phyloP scores from a whole-genome alignment of 2,888 invertebrate species.

The Trichogramma dendrolimi region DNA sequence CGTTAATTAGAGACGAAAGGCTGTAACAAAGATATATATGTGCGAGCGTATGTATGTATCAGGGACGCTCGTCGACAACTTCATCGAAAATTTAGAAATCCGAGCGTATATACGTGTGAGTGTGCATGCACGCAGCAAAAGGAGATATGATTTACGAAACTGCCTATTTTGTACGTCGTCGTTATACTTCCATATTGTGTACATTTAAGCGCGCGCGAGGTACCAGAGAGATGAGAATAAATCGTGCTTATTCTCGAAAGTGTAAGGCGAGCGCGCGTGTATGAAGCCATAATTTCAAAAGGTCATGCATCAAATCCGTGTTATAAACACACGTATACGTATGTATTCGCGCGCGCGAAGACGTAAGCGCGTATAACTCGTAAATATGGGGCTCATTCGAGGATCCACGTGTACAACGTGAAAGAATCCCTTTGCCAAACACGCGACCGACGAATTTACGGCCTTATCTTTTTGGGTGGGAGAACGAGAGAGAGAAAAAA shows the following conservation, averaged over 20 bases:
- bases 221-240: neutral
- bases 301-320: slow-evolving; percentile 5
- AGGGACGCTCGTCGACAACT: too few relatives aligned
- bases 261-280: neutral
- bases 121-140: too few relatives aligned
- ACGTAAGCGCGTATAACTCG: neutral
- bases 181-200: too few relatives aligned
- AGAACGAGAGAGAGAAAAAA: slow-evolving; percentile 12
- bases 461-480: slow-evolving; percentile 41
- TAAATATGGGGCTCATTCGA: slow-evolving; percentile 12
- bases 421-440: slow-evolving; percentile 50
- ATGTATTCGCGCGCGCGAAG: neutral
- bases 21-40: too few relatives aligned
- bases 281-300: slow-evolving; percentile 8
- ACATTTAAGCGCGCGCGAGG: too few relatives aligned
- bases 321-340: neutral
- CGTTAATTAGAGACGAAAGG: too few relatives aligned
- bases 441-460: slow-evolving; percentile 44
- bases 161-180: too few relatives aligned
- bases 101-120: too few relatives aligned
- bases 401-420: slow-evolving; percentile 39
- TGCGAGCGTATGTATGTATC: too few relatives aligned
- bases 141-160: too few relatives aligned
- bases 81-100: too few relatives aligned
- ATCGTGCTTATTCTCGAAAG: neutral